These are phyloP conservation scores for Thymelicus acteon DNA, from an alignment of 2,888 invertebrate species.

Conservation along the genomic window DNA sequence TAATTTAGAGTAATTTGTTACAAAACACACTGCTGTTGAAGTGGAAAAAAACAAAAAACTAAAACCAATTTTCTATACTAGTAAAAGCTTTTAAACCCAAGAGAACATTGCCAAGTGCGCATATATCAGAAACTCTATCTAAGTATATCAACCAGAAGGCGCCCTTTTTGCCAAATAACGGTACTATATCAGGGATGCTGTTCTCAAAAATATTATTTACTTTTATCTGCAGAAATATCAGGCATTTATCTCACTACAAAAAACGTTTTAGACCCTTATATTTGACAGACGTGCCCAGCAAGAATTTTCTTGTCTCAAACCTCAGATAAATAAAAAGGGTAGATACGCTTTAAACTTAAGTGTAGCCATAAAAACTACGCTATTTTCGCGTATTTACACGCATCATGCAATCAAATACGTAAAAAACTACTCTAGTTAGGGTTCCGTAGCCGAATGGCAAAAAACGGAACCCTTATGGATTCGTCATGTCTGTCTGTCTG, in stretches of 20 bases:
- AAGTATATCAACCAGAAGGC: neutral
- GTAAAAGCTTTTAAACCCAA: too few species aligned
- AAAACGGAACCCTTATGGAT: too few species aligned
- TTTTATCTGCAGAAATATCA: conserved; percentile 11
- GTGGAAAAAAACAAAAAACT: too few species aligned
- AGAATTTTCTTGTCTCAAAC: neutral
- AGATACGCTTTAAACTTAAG: too few species aligned
- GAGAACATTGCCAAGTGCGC: neutral
- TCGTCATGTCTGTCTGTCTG: too few species aligned
- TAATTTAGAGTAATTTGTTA: too few species aligned
- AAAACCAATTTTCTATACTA: too few species aligned
- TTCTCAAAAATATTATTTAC: neutral
- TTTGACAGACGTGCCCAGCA: neutral
- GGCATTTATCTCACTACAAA: neutral
- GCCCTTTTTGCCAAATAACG: neutral
- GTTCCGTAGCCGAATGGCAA: too few species aligned
- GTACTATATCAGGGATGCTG: neutral
- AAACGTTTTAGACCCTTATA: conserved; percentile 23
- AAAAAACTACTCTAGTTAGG: neutral
- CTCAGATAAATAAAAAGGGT: neutral
- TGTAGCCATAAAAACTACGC: too few species aligned
- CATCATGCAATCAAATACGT: too few species aligned
- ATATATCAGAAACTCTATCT: neutral
- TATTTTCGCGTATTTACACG: neutral
- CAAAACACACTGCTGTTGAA: too few species aligned